These are phyloP conservation scores for Ursus arctos DNA, from an alignment of 2,113 vertebrate genomes.

Conservation along the genomic window DNA sequence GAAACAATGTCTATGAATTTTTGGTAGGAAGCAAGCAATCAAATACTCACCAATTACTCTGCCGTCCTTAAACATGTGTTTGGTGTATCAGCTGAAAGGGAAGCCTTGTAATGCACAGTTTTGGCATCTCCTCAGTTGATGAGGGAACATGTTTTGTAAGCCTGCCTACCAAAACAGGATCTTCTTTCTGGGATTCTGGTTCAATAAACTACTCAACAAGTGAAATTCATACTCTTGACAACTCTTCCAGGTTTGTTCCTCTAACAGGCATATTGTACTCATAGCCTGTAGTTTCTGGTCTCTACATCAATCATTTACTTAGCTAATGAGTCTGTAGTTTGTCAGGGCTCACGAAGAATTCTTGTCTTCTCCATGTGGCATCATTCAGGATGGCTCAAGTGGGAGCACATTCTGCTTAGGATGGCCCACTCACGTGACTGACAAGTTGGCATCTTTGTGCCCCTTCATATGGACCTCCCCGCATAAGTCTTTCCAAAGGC, in stretches of 20 bases:
- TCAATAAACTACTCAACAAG: not conserved
- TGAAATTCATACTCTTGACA: not conserved
- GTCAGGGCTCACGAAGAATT: not conserved
- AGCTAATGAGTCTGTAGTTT: not conserved
- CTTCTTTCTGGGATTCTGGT: not conserved
- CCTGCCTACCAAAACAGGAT: not conserved
- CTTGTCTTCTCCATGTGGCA: not conserved
- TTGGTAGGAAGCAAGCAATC: not conserved
- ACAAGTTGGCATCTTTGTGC: not conserved
- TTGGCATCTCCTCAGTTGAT: not conserved
- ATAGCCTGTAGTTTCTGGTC: not conserved
- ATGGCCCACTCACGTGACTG: not conserved
- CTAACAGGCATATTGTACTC: not conserved
- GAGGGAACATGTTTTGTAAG: not conserved
- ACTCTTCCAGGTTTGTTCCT: not conserved
- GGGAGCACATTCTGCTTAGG: not conserved
- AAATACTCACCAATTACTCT: not conserved
- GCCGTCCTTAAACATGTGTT: not conserved
- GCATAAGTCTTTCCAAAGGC: not conserved
- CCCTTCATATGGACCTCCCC: not conserved
- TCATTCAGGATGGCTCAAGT: not conserved
- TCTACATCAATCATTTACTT: not conserved
- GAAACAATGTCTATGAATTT: not conserved
- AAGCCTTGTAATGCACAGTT: not conserved
- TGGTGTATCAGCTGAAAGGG: conserved; percentile 30